Evolutionary conservation across 2,113 vertebrate genomes (phyloP), one percentile per base, ranked within the genome.

Genomic region (Lepisosteus osseus): DNA sequence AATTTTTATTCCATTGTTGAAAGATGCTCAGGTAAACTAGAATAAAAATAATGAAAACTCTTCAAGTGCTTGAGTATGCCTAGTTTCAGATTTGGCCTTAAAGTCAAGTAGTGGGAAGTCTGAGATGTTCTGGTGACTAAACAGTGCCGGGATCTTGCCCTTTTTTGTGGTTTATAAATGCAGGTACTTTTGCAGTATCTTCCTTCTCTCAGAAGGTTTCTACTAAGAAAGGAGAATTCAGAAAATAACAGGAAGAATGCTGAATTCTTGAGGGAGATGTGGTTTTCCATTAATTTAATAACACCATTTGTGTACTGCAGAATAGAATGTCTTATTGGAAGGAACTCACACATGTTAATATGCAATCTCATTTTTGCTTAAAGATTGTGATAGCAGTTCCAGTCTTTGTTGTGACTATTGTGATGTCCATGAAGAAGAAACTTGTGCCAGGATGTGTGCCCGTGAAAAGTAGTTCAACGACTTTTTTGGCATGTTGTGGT

Each of bases 1-100:
- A 79, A 84, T 77, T 79, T 79, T 85, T 84, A 79, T 77, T 74
- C 77, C 75, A 76, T 66, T 82, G 83, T 83, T 78, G 74, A 86
- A 78, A 79, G 77, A 79, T 74, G 82, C 83, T 81, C 85, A 70
- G 76, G 71, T 78, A 79, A 84, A 73, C 72, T 74, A 7, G 42
- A 79, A 69, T 66, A 86, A 75, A 78, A 59, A 59, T 59, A 59
- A 11, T 13, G 57, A n/a, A 59, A 59, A 59, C 4, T 59, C 57
- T 59, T 15, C 57, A 15, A 59, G n/a, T 13, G 12, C 57, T 4
- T 59, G 57, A 5, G 9, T 59, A 51, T 5, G 5, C 9, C 14
- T 59, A 13, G 14, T 59, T 59, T 59, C 57, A n/a, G 11, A 15
- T 59, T 59, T 59, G 57, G 57, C 57, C n/a, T 15, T 5, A 59